These are phyloP conservation scores for Nemotelus pantherinus DNA, from an alignment of 2,888 invertebrate species.

Conservation along the genomic window DNA sequence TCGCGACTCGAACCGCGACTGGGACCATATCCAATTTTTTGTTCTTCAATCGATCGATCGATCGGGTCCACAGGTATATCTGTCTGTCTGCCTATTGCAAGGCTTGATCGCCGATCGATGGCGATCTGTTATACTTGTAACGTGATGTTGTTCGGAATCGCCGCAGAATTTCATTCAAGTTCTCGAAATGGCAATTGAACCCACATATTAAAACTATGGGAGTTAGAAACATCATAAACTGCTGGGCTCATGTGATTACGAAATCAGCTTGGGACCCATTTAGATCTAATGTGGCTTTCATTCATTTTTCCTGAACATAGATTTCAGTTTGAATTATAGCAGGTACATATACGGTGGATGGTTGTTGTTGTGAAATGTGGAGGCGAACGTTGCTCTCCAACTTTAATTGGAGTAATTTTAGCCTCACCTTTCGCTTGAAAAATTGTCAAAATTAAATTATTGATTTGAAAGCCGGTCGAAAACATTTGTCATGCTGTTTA, in stretches of 20 bases:
- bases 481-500: too few relatives aligned
- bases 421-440: too few relatives aligned
- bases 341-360: too few relatives aligned
- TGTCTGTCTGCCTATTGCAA: conserved; percentile 1
- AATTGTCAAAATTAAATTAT: too few relatives aligned
- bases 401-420: too few relatives aligned
- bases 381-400: too few relatives aligned
- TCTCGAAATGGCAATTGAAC: conserved; percentile 23
- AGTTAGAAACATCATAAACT: conserved; percentile 26
- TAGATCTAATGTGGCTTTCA: conserved; percentile 25
- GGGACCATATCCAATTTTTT: conserved; percentile 40
- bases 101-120: conserved; percentile 5
- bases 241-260: conserved; percentile 42
- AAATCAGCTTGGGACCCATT: conserved; percentile 41
- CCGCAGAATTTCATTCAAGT: conserved; percentile 20
- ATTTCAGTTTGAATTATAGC: conserved; percentile 3
- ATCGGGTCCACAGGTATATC: neutral
- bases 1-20: conserved; percentile 31
- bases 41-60: conserved; percentile 9
- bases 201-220: conserved; percentile 39
- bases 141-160: conserved; percentile 9
- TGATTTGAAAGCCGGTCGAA: too few relatives aligned
- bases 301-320: neutral
- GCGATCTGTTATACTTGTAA: conserved; percentile 40
- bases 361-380: too few relatives aligned